These are phyloP conservation scores for Hyperoplus immaculatus DNA, from an alignment of 2,797 vertebrate species.

Conservation along the genomic window DNA sequence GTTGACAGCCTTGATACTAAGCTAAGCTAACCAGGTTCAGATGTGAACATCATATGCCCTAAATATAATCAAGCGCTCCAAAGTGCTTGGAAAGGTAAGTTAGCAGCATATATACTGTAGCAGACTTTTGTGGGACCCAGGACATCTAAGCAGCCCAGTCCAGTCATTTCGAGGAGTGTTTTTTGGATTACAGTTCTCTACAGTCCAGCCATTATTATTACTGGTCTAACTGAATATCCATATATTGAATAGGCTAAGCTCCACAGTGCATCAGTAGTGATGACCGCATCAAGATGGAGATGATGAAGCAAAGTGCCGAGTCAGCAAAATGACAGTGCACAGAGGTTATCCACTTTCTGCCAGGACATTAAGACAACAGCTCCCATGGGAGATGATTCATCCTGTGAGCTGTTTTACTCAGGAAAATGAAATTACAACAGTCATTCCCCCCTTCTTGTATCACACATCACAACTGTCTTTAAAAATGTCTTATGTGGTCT, in stretches of 20 bases:
- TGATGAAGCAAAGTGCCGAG: slow-evolving; percentile 27
- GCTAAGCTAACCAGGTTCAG: too few species aligned
- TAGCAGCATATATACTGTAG: not conserved
- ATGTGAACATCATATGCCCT: too few species aligned
- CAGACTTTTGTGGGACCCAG: too few species aligned
- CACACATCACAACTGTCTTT: not conserved
- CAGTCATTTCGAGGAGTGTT: not conserved
- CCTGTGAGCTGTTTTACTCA: slow-evolving; percentile 4
- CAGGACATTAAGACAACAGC: slow-evolving; percentile 2
- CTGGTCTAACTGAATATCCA: not conserved
- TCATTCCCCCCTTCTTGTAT: too few species aligned
- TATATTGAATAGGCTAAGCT: slow-evolving; percentile 21
- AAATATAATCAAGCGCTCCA: too few species aligned
- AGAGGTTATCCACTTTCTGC: slow-evolving; percentile 14
- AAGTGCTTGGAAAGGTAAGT: too few species aligned
- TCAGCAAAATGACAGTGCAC: slow-evolving; percentile 12
- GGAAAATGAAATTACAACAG: not conserved
- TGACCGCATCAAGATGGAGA: slow-evolving; percentile 8
- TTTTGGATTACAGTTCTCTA: not conserved
- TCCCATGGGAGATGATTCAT: not conserved
- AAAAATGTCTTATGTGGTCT: not conserved
- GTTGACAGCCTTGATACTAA: too few species aligned
- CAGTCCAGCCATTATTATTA: not conserved
- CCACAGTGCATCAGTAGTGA: slow-evolving; percentile 23
- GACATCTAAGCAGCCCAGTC: slow-evolving; percentile 1